Percentiles rank a stretch among this genome's conserved stretches.
Evolutionary conservation across 2,113 vertebrate species (phyloP).

Genomic region (Pomatorhinus ruficollis): DNA sequence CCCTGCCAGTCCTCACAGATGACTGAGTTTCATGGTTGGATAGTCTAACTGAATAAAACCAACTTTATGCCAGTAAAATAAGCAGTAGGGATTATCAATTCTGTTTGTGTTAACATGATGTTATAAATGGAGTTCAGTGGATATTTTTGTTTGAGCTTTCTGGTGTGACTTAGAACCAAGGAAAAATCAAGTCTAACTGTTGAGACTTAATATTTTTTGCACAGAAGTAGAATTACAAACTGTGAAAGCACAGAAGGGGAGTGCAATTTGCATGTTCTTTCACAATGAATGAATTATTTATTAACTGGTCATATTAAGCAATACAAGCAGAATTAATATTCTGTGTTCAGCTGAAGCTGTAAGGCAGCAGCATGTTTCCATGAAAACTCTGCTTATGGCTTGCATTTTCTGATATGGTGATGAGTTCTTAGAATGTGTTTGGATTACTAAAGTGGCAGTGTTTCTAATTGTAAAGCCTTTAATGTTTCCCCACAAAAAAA

Average conservation of each 20-base stretch:
- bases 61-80: not conserved
- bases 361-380: not conserved
- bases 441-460: not conserved
- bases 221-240: not conserved
- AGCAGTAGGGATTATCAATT: not conserved
- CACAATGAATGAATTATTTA: constrained; percentile 53
- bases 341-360: not conserved
- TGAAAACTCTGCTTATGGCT: constrained; percentile 6
- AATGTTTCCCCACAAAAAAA: not conserved
- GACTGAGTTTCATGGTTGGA: not conserved
- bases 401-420: not conserved
- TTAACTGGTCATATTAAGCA: constrained; percentile 42
- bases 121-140: not conserved
- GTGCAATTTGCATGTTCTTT: constrained; percentile 39
- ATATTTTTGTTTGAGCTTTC: not conserved
- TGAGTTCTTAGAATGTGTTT: not conserved
- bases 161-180: not conserved
- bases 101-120: not conserved
- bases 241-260: not conserved
- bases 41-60: not conserved
- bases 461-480: not conserved
- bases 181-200: not conserved
- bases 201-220: not conserved
- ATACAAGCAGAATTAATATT: constrained; percentile 53
- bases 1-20: not conserved